Evolutionary conservation across 1,140 invertebrate genomes (phyloP).

Genomic region (Micrasema minimum): DNA sequence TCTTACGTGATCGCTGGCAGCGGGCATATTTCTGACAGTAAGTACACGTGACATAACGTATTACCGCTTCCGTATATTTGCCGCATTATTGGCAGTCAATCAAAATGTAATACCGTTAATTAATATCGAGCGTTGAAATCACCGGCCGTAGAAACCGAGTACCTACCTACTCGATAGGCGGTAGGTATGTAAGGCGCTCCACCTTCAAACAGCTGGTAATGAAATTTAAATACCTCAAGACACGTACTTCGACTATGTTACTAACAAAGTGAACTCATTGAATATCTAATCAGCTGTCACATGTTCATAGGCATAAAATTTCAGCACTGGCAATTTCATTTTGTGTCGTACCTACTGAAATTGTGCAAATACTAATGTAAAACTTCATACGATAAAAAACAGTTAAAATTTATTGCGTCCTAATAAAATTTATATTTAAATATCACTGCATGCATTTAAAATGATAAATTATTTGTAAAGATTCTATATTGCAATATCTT

Average conservation of each 20-base stretch:
- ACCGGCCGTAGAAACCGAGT: slow-evolving; percentile 1
- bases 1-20: slow-evolving; percentile 41
- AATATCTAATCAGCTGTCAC: too few relatives aligned
- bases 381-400: too few relatives aligned
- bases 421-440: too few relatives aligned
- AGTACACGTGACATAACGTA: slow-evolving; percentile 41
- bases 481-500: too few relatives aligned
- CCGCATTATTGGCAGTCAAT: slow-evolving; percentile 6
- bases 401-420: too few relatives aligned
- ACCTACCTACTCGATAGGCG: neutral
- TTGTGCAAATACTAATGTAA: neutral
- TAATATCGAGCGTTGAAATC: slow-evolving; percentile 26
- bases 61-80: slow-evolving; percentile 6
- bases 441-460: too few relatives aligned
- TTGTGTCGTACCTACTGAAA: neutral
- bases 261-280: neutral
- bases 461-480: too few relatives aligned
- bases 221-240: slow-evolving; percentile 19
- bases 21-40: slow-evolving; percentile 48
- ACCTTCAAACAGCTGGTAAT: slow-evolving; percentile 24
- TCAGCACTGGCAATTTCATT: too few relatives aligned
- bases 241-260: neutral
- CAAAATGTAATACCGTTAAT: slow-evolving; percentile 19
- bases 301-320: too few relatives aligned
- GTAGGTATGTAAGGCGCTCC: neutral